phyloP scores from a whole-genome alignment of 1,140 invertebrate genomes.

The Drosophila kurseongensis region DNA sequence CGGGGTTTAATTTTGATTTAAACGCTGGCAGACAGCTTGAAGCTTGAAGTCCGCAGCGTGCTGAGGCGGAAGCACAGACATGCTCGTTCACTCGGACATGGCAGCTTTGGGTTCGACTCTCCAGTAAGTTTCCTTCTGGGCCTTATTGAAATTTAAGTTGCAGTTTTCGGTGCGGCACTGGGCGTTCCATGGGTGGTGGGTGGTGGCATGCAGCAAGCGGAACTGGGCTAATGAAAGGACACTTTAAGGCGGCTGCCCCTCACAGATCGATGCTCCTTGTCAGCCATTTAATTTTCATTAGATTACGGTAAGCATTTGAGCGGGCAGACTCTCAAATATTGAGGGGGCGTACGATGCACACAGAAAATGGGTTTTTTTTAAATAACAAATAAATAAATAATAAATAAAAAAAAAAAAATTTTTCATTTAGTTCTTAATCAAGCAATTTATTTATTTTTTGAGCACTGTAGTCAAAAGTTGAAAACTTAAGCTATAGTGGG shows the following conservation, averaged over 20 bases:
- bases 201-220: constrained; percentile 6
- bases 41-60: constrained; percentile 63
- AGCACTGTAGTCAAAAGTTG: no score
- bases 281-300: constrained; percentile 74
- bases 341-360: neutral
- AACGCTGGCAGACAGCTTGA: constrained; percentile 72
- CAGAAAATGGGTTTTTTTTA: neutral
- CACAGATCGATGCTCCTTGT: constrained; percentile 30
- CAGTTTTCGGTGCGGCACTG: constrained; percentile 14
- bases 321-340: neutral
- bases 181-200: neutral
- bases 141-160: constrained; percentile 71
- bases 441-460: no score
- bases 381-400: no score
- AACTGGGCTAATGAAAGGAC: constrained; percentile 64
- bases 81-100: constrained; percentile 60
- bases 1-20: constrained; percentile 80
- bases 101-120: constrained; percentile 18
- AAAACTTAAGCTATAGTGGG: no score
- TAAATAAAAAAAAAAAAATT: no score
- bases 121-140: constrained; percentile 5
- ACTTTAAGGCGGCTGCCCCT: constrained; percentile 46
- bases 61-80: constrained; percentile 62
- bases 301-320: constrained; percentile 64
- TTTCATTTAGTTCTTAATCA: no score